Percentiles rank a stretch among this genome's conserved stretches.
Conservation (phyloP, 2,797 vertebrate species). For the Coreius guichenoti region DNA sequence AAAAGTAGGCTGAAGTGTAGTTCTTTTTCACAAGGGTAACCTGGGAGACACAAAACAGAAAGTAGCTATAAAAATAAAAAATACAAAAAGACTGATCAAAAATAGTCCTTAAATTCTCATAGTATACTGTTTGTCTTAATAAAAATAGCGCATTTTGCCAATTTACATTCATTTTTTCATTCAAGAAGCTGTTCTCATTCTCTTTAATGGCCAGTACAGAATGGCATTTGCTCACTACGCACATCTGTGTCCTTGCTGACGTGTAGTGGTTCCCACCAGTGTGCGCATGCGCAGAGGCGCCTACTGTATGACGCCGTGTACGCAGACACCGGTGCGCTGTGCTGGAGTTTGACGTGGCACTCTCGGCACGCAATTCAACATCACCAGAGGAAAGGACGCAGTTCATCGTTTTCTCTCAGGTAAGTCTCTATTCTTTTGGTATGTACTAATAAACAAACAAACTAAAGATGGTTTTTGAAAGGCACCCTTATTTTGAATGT, state of each 20-base stretch:
- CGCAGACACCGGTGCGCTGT: conserved; percentile 67
- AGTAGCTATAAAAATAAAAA: background rate
- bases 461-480: background rate
- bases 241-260: conserved; percentile 71
- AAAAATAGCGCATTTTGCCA: background rate
- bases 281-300: conserved; percentile 73
- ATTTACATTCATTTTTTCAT: background rate
- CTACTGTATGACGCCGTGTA: conserved; percentile 31
- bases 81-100: background rate
- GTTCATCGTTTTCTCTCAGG: conserved; percentile 66
- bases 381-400: conserved; percentile 57
- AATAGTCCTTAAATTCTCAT: background rate
- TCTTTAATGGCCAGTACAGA: background rate
- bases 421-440: conserved; percentile 55
- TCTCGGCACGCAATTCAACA: conserved; percentile 64
- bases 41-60: background rate
- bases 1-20: background rate
- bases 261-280: conserved; percentile 70
- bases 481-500: background rate
- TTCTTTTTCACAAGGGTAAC: background rate
- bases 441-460: conserved; percentile 12
- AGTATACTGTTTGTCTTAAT: background rate
- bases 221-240: conserved; percentile 16
- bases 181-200: background rate
- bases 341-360: conserved; percentile 85